Evolutionary conservation across 2,113 vertebrate species (phyloP), one percentile per base, ranked within the genome.

Genomic region (Anas platyrhynchos): DNA sequence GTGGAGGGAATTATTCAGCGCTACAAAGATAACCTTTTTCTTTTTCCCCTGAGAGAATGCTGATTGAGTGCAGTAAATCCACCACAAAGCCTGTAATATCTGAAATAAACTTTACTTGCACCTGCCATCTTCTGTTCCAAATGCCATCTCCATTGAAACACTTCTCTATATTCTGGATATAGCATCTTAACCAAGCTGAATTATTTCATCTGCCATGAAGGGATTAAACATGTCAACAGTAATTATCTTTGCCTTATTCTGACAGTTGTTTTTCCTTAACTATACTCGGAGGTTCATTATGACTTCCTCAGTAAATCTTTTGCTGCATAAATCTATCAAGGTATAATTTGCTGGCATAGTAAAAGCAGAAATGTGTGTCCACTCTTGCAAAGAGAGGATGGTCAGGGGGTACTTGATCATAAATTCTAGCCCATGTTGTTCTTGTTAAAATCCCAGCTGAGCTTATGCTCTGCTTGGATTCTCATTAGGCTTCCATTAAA

Each of bases 171-270:
- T 79, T 73, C 86, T 62, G 83, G 18, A 32, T 67, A 21, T 65
- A 93, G 62, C 67, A 48, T 69, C 75, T 88, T 88, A 87, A 89
- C 77, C 81, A 77, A 91, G 67, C 55, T 61, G 81, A 94, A 76
- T 79, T 89, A 91, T 93, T 93, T 94, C 81, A 85, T 91, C 89
- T 83, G 82, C 94, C 81, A 58, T 27, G 11, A 54, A 91, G 96
- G 94, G 91, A 96, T 94, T 95, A 93, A 91, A 71, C 54, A 62
- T 77, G 89, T 89, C 94, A 96, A 80, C 86, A 88, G 84, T 92
- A 92, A 97, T 92, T 95, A 96, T 80, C 91, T 89, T 87, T 85
- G 78, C 78, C 71, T 80, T 94, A 87, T 66, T 97, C 74, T 91
- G 91, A 72, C 87, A 91, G 71, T 89, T 69, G 62, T 72, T 87